Evolutionary conservation across 2,797 vertebrate genomes (phyloP), one percentile per base, ranked within the genome.

Genomic region (Thripadectes ignobilis): DNA sequence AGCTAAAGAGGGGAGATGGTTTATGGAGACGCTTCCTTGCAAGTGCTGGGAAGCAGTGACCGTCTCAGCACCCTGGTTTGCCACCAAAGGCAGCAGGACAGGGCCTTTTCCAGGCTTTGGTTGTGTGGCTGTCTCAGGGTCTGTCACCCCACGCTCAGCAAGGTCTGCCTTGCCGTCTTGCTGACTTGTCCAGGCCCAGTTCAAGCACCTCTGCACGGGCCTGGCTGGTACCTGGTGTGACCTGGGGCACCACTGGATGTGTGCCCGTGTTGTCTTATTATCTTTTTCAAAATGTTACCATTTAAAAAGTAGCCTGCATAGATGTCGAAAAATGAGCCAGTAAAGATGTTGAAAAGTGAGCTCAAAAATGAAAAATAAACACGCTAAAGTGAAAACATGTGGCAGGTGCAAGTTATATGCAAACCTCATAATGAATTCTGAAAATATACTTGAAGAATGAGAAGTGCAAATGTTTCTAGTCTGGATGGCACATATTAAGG

Each of bases 301-400:
- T 73, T 80, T 59, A 76, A 95, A 84, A 89, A 22, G 9, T 26
- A 74, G 26, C 48, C 45, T 62, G 11, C 43, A 79, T 75, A 82
- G 22, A 43, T 72, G 45, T 49, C 80, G 73, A 90, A 92, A 93
- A 94, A 73, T 26, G 46, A 81, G 43, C 52, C 29, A 76, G 57
- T 39, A 43, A 78, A 84, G 58, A 72, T 76, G 77, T 59, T 85
- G 89, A 87, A 79, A 95, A 93, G 26, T 38, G 52, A 79, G 21
- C 12, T 72, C n/a, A 74, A 85, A 89, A 94, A 91, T 59, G 36
- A 81, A 89, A 95, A 94, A 80, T 83, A 83, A 78, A 72, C 8
- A 13, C 2, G 4, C 49, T 83, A 59, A 89, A 91, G n/a, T 85
- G 75, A 88, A 96, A 95, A 94, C 84, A 92, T 63, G 65, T 69